Evolutionary conservation across 2,113 vertebrate genomes (phyloP).

Genomic region (Anguilla rostrata): DNA sequence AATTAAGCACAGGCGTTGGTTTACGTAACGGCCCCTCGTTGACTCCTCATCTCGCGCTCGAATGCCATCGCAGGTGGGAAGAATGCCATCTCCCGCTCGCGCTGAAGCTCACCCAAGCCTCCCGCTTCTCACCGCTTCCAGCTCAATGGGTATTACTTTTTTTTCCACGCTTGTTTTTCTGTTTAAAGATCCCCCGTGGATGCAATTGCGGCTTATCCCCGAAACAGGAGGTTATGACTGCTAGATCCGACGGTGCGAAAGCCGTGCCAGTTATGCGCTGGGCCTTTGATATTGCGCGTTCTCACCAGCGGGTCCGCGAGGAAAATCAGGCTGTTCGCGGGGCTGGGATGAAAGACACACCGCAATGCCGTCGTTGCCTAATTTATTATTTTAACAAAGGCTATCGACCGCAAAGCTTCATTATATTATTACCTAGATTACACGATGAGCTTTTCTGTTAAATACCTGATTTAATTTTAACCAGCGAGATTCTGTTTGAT

Average conservation of each 20-base stretch:
- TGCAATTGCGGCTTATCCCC: constrained; percentile 65
- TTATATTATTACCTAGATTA: constrained; percentile 3
- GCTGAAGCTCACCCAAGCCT: constrained; percentile 19
- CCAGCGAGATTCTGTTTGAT: constrained; percentile 60
- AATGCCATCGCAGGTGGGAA: constrained; percentile 55
- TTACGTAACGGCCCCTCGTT: constrained; percentile 38
- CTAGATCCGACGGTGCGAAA: constrained; percentile 61
- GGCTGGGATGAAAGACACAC: constrained; percentile 60
- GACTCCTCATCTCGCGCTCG: constrained; percentile 29
- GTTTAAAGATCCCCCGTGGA: constrained; percentile 61
- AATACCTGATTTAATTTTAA: constrained; percentile 48
- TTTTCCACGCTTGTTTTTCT: constrained; percentile 25
- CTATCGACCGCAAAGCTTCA: background rate
- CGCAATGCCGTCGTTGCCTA: background rate
- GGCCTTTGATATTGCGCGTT: constrained; percentile 57
- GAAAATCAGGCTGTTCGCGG: constrained; percentile 50
- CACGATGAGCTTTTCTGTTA: constrained; percentile 18
- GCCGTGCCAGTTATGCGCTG: constrained; percentile 53
- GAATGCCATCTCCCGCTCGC: constrained; percentile 39
- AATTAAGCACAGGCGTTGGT: constrained; percentile 66
- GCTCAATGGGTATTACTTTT: background rate
- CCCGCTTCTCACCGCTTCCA: background rate
- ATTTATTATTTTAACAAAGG: background rate
- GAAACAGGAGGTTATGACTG: constrained; percentile 69
- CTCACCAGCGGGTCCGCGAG: constrained; percentile 38